These are phyloP conservation scores for Sander lucioperca DNA, from an alignment of 2,113 vertebrate genomes.

Conservation along the genomic window DNA sequence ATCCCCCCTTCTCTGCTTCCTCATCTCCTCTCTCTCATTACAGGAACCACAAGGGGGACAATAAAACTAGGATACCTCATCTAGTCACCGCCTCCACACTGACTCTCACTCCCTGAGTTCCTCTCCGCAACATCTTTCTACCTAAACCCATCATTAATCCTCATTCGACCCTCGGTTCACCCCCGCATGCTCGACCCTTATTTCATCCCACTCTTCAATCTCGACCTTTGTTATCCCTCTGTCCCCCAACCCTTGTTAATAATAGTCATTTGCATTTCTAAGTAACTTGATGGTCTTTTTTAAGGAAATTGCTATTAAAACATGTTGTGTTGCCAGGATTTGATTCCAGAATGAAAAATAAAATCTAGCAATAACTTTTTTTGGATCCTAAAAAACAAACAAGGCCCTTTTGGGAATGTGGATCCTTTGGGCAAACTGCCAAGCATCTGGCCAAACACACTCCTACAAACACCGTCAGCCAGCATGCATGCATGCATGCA, in stretches of 20 bases:
- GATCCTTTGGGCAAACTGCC: slow-evolving; percentile 35
- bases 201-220: neutral
- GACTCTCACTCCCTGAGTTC: neutral
- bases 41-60: slow-evolving; percentile 15
- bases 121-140: neutral
- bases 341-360: slow-evolving; percentile 8
- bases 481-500: slow-evolving; percentile 16
- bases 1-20: neutral
- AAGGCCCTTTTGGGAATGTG: slow-evolving; percentile 26
- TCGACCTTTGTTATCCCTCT: neutral
- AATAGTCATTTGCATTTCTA: neutral
- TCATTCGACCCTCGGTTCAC: neutral
- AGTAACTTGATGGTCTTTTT: neutral
- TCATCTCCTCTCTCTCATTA: slow-evolving; percentile 25
- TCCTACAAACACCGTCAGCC: slow-evolving; percentile 41
- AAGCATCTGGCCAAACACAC: slow-evolving; percentile 52
- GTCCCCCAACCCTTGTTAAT: neutral
- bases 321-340: neutral
- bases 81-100: slow-evolving; percentile 1
- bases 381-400: neutral
- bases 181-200: neutral
- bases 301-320: neutral
- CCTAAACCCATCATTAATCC: slow-evolving; percentile 25
- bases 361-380: neutral
- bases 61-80: slow-evolving; percentile 31